Evolutionary conservation across 2,888 invertebrate genomes (phyloP).

Genomic region (Heliconius ethilla): DNA sequence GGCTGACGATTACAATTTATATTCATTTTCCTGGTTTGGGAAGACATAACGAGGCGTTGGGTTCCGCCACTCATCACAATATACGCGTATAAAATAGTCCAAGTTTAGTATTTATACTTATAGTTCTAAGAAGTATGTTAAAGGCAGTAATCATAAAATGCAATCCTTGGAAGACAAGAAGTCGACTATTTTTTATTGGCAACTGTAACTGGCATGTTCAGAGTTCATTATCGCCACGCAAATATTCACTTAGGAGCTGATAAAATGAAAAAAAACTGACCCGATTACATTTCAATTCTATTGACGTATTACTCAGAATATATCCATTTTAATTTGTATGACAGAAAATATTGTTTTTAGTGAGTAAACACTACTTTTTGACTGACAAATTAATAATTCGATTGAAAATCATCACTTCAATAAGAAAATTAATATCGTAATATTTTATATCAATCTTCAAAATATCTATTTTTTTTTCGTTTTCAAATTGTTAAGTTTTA

Average conservation of each 20-base stretch:
- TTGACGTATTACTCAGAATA: conserved; percentile 30
- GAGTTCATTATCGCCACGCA: conserved; percentile 68
- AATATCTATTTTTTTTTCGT: background rate
- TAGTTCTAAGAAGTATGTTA: conserved; percentile 1
- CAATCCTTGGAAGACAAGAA: conserved; percentile 61
- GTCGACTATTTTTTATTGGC: conserved; percentile 63
- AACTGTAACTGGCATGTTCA: conserved; percentile 58
- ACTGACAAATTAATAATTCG: background rate
- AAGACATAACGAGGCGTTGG: background rate
- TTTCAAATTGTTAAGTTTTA: background rate
- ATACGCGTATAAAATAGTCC: too few species aligned
- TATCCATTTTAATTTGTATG: conserved; percentile 6
- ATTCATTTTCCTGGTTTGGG: background rate
- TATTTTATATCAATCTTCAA: background rate
- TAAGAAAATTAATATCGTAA: background rate
- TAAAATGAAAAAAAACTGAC: conserved; percentile 59
- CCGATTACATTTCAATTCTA: conserved; percentile 52
- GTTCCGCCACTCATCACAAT: background rate
- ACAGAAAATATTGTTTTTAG: conserved; percentile 1
- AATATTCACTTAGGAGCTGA: conserved; percentile 71
- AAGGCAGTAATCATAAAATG: conserved; percentile 50
- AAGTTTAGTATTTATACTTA: background rate
- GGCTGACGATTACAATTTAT: too few species aligned
- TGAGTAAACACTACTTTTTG: conserved; percentile 11
- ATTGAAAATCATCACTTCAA: background rate